Conservation (phyloP, 1,140 invertebrate genomes). For the Drosophila arawakana region DNA sequence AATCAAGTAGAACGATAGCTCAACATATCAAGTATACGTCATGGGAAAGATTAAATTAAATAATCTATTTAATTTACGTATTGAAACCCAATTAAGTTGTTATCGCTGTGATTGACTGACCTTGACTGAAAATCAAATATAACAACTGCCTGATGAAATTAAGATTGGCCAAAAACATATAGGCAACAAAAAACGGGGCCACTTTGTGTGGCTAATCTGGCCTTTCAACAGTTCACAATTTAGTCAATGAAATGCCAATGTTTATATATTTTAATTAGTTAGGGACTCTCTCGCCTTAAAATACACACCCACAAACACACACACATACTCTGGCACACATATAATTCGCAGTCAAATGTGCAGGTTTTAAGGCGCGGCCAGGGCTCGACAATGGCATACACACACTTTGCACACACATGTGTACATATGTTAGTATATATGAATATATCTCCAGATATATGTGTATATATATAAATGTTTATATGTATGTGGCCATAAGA, state of each 20-base stretch:
- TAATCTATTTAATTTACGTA: background rate
- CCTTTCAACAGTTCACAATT: conserved; percentile 49
- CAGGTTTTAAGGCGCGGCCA: conserved; percentile 60
- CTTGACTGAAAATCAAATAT: conserved; percentile 41
- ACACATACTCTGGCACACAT: background rate
- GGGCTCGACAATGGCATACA: conserved; percentile 34
- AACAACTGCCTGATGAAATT: conserved; percentile 46
- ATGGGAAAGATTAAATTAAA: background rate
- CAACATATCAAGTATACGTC: conserved; percentile 18
- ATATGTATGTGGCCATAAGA: conserved; percentile 42
- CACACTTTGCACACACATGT: background rate
- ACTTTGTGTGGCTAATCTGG: conserved; percentile 42
- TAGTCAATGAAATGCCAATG: conserved; percentile 33
- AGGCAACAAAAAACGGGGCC: conserved; percentile 5
- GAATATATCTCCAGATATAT: background rate
- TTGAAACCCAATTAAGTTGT: background rate
- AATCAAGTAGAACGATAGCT: conserved; percentile 1
- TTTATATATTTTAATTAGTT: conserved; percentile 54
- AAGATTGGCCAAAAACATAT: conserved; percentile 31
- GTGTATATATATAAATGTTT: conserved; percentile 21
- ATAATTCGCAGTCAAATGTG: background rate
- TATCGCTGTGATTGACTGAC: conserved; percentile 1
- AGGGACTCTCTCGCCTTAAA: background rate
- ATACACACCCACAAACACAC: conserved; percentile 3
- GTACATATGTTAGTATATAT: background rate